Percentiles rank a stretch among this genome's conserved stretches.
Evolutionary conservation across 2,113 vertebrate genomes (phyloP).

Genomic region (Nycticorax nycticorax): DNA sequence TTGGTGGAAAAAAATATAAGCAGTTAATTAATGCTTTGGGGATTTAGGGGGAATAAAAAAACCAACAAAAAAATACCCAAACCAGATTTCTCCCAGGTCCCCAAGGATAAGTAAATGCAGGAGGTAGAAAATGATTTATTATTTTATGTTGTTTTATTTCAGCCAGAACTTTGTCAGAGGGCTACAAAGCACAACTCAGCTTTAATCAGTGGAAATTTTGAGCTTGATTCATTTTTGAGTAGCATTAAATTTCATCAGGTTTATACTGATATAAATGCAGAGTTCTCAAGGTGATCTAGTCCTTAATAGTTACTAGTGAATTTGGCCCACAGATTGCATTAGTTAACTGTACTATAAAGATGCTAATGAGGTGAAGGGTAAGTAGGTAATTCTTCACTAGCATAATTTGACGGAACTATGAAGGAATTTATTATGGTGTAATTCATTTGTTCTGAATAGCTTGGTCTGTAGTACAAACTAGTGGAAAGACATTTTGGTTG

Average conservation of each 20-base stretch:
- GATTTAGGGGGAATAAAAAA: neutral
- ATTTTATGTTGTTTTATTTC: constrained; percentile 4
- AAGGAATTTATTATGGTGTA: neutral
- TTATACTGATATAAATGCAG: constrained; percentile 17
- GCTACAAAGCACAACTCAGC: neutral
- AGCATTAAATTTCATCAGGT: neutral
- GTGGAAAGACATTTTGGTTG: neutral
- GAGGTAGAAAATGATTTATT: neutral
- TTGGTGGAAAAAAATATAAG: constrained; percentile 43
- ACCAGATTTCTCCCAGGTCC: neutral
- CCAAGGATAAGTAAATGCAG: constrained; percentile 7
- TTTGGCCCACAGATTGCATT: neutral
- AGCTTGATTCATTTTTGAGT: constrained; percentile 18
- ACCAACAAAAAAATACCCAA: neutral
- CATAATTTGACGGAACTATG: neutral
- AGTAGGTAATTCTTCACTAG: neutral
- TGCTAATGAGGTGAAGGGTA: constrained; percentile 24
- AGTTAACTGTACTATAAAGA: constrained; percentile 35
- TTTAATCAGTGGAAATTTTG: constrained; percentile 18
- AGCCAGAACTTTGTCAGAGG: neutral
- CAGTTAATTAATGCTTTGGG: constrained; percentile 60
- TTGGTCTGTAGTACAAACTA: neutral
- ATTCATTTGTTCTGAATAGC: neutral
- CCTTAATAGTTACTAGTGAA: constrained; percentile 32
- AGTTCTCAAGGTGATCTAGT: constrained; percentile 49